Evolutionary conservation across 2,113 vertebrate species (phyloP).

Genomic region (Diglossa brunneiventris): DNA sequence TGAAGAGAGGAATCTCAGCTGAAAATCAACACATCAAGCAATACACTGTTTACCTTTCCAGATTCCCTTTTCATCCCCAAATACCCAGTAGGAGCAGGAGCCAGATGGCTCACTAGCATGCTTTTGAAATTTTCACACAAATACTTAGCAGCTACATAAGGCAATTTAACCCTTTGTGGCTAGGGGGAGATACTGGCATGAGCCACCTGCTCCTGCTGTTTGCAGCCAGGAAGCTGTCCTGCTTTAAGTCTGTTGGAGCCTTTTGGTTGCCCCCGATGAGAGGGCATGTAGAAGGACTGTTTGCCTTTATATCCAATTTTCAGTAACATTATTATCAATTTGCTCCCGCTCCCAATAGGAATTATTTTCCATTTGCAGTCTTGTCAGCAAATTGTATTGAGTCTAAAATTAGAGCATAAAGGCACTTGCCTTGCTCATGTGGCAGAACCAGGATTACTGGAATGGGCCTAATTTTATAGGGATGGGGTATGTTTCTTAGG

Average conservation of each 20-base stretch:
- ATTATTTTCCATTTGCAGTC: neutral
- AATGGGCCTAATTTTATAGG: neutral
- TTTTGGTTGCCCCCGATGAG: neutral
- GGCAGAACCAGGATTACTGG: neutral
- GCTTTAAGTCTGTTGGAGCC: neutral
- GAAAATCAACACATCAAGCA: conserved; percentile 41
- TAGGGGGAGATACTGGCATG: neutral
- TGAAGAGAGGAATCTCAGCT: neutral
- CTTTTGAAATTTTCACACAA: neutral
- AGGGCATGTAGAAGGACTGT: neutral
- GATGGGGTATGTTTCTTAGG: neutral
- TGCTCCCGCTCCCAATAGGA: neutral
- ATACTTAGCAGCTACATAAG: neutral
- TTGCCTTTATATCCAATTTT: neutral
- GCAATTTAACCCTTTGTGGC: neutral
- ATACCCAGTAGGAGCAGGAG: conserved; percentile 14
- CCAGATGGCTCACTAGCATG: conserved; percentile 10
- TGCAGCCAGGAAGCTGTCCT: neutral
- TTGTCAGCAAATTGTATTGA: neutral
- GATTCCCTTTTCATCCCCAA: conserved; percentile 18
- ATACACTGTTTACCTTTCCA: conserved; percentile 26
- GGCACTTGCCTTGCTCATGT: neutral
- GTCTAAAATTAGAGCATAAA: neutral
- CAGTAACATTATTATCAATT: neutral
- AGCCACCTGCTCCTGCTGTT: neutral